phyloP scores from a whole-genome alignment of 2,797 vertebrate genomes.

The Eulemur mongoz region DNA sequence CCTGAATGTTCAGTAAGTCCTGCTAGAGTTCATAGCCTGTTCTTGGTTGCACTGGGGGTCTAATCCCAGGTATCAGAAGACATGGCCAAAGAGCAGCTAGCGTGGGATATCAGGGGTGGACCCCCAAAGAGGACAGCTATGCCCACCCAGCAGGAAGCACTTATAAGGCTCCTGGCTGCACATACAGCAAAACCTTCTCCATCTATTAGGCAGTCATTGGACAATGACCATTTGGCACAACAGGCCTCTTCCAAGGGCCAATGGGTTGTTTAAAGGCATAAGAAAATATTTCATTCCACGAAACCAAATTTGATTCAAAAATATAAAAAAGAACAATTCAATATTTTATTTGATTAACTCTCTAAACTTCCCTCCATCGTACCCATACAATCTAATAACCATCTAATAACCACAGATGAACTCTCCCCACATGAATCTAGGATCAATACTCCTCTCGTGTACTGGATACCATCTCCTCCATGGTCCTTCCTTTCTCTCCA shows the following conservation, averaged over 20 bases:
- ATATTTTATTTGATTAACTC: background rate
- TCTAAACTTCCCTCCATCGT: background rate
- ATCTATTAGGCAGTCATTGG: background rate
- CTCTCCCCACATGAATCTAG: background rate
- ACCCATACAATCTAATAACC: background rate
- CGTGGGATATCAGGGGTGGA: background rate
- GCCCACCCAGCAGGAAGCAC: background rate
- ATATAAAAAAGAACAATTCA: background rate
- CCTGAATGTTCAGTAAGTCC: background rate
- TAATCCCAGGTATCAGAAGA: background rate
- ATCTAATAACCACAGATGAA: background rate
- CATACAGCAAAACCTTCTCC: background rate
- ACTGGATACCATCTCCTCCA: background rate
- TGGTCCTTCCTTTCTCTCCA: background rate
- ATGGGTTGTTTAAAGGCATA: background rate
- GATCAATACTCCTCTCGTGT: background rate
- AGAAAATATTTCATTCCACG: background rate
- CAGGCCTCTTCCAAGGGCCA: background rate
- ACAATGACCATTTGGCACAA: background rate
- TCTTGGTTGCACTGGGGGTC: background rate
- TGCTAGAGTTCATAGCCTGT: background rate
- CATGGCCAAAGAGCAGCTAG: background rate
- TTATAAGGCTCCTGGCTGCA: background rate
- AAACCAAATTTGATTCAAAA: conserved; percentile 31
- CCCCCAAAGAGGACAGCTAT: background rate